These are phyloP conservation scores for Leucophenga maculata DNA, from an alignment of 2,888 invertebrate species.

Conservation along the genomic window DNA sequence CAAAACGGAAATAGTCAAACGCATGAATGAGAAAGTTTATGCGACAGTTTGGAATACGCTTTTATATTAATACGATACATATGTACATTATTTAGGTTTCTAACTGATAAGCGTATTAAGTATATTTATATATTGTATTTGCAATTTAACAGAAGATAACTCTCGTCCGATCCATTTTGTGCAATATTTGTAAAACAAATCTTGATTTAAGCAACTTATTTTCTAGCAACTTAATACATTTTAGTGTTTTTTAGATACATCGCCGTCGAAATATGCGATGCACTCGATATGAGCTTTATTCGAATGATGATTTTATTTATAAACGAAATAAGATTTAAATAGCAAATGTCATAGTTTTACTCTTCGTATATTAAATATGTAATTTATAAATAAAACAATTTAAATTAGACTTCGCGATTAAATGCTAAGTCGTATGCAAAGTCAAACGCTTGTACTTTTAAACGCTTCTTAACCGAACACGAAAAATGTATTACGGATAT, in stretches of 20 bases:
- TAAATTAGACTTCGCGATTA: conserved; percentile 26
- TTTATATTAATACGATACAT: conserved; percentile 39
- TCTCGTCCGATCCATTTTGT: conserved; percentile 67
- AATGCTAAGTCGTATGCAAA: conserved; percentile 11
- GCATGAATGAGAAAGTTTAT: no score
- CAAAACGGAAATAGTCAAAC: no score
- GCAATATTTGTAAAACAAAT: conserved; percentile 67
- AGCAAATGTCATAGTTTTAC: conserved; percentile 4
- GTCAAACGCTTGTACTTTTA: conserved; percentile 41
- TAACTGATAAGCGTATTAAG: conserved; percentile 1
- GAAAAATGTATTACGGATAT: conserved; percentile 18
- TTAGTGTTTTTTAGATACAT: conserved; percentile 51
- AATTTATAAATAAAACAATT: conserved; percentile 36
- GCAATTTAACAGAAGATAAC: conserved; percentile 55
- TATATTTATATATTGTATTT: conserved; percentile 34
- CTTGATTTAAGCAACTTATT: conserved; percentile 53
- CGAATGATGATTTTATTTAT: conserved; percentile 33
- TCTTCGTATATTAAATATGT: conserved; percentile 28
- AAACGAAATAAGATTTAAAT: conserved; percentile 22
- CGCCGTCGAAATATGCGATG: not conserved
- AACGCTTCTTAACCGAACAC: conserved; percentile 35
- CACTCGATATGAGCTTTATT: conserved; percentile 21
- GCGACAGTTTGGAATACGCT: conserved; percentile 10
- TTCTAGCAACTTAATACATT: conserved; percentile 61
- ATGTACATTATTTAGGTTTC: conserved; percentile 40